Percentiles rank a stretch among this genome's conserved stretches.
Evolutionary conservation across 2,113 vertebrate species (phyloP).

Genomic region (Ptilonorhynchus violaceus): DNA sequence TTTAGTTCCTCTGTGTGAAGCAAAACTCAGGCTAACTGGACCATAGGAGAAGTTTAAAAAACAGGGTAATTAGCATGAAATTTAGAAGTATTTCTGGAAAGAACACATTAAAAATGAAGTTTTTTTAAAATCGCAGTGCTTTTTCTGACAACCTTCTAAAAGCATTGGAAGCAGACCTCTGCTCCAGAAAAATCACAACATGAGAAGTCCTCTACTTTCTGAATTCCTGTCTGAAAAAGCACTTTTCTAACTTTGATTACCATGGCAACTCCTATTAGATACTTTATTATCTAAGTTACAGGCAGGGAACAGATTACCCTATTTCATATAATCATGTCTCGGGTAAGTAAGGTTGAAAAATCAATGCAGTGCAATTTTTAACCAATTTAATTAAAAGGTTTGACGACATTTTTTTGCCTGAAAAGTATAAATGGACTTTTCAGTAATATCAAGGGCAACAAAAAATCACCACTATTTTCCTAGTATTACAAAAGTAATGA

Average conservation of each 20-base stretch:
- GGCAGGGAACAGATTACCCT: constrained; percentile 1
- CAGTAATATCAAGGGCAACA: not conserved
- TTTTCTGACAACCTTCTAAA: not conserved
- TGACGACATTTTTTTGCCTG: not conserved
- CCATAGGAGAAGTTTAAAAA: not conserved
- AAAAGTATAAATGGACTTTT: not conserved
- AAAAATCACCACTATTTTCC: not conserved
- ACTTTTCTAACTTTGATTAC: constrained; percentile 20
- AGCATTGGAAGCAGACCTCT: not conserved
- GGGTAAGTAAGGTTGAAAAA: constrained; percentile 13
- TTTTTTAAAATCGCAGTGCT: not conserved
- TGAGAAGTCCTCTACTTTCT: not conserved
- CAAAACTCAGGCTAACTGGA: not conserved
- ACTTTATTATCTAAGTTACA: constrained; percentile 22
- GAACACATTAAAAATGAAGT: accelerated
- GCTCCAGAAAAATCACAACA: not conserved
- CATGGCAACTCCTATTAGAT: constrained; percentile 20
- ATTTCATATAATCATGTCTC: not conserved
- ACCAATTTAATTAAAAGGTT: constrained; percentile 3
- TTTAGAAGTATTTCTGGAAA: not conserved
- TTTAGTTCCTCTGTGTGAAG: not conserved
- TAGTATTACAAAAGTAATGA: not conserved
- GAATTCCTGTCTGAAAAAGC: not conserved
- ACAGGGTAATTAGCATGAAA: not conserved
- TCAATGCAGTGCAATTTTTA: constrained; percentile 10